Percentiles rank a stretch among this genome's conserved stretches.
phyloP scores from a whole-genome alignment of 2,797 vertebrate species.

The Syngnathus rostellatus region DNA sequence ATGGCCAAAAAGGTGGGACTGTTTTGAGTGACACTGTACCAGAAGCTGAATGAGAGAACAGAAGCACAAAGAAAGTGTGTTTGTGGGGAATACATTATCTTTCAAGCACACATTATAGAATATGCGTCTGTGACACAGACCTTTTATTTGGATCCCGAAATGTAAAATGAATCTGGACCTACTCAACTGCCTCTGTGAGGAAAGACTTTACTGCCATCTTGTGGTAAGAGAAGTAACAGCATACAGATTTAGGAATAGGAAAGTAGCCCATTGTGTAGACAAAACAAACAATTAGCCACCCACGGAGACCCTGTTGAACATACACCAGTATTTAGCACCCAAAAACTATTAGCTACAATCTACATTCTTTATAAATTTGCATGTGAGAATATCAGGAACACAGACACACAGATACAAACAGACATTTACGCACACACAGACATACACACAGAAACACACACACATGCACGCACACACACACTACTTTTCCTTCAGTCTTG shows the following conservation, averaged over 20 bases:
- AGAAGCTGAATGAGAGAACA: not conserved
- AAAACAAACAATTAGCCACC: not conserved
- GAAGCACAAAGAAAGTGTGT: not conserved
- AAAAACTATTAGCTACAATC: not conserved
- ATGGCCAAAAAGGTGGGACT: not conserved
- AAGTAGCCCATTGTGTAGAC: not conserved
- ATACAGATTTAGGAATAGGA: constrained; percentile 18
- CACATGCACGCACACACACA: too few relatives aligned
- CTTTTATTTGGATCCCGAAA: not conserved
- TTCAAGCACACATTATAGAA: not conserved
- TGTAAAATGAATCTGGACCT: not conserved
- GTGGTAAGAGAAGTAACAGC: constrained; percentile 30
- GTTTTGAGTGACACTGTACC: not conserved
- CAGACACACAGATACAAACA: too few relatives aligned
- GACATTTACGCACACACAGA: too few relatives aligned
- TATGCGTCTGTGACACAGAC: constrained; percentile 2
- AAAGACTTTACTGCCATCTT: constrained; percentile 65
- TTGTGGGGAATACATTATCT: not conserved
- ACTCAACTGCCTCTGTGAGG: not conserved
- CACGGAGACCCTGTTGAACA: not conserved
- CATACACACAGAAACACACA: too few relatives aligned
- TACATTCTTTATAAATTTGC: not conserved
- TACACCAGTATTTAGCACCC: not conserved
- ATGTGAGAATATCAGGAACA: not conserved
- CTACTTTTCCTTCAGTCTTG: not conserved